Base-by-base conservation (phyloP, 2,888 invertebrate genomes). In the Arctia plantaginis region DNA sequence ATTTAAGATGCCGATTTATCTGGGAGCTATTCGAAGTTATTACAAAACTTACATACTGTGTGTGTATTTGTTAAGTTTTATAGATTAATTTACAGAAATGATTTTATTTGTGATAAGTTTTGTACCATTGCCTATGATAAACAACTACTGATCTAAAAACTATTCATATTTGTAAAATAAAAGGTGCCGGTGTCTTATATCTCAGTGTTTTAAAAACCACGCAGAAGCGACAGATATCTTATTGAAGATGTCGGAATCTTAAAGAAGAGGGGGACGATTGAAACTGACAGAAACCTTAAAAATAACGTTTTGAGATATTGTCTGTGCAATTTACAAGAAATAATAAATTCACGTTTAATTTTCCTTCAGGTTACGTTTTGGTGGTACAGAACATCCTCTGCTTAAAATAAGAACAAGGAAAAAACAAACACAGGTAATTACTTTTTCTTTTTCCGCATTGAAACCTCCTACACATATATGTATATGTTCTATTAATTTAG, bases 1-100 rank as follows among this genome's bases (percentile, higher is more conserved):
- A 69, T 69, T 59, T 69, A 69, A 69, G 59, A 55, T 59, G 15
- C 30, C 55, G 69, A 41, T 69, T 69, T 69, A 41, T 41, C 35
- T 30, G 35, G 27, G 10, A 30, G 33, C 39, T 13, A 13, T 39
- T 39, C 41, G 39, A 59, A 67, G 44, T 30, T 15, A 23, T 39
- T 20, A 20, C 59, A 10, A 69, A 39, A 59, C 30, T 30, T 30
- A 7, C 18, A 30, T 30, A 15, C 4, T 62, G 30, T 62, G 18
- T 62, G 15, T 59, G 15, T 59, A 15, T 59, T 59, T 59, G 27
- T 27, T 59, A n/a, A 59, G 15, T 59, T 18, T 15, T 62, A 30
- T 55, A 41, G 12, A 35, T 4, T 35, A 35, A 35, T 35, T 35
- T 35, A 35, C 35, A 35, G 35, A 35, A 35, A 4, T 35, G 6